Evolutionary conservation across 1,140 invertebrate species (phyloP).

Genomic region (Drosophila pallidifrons): DNA sequence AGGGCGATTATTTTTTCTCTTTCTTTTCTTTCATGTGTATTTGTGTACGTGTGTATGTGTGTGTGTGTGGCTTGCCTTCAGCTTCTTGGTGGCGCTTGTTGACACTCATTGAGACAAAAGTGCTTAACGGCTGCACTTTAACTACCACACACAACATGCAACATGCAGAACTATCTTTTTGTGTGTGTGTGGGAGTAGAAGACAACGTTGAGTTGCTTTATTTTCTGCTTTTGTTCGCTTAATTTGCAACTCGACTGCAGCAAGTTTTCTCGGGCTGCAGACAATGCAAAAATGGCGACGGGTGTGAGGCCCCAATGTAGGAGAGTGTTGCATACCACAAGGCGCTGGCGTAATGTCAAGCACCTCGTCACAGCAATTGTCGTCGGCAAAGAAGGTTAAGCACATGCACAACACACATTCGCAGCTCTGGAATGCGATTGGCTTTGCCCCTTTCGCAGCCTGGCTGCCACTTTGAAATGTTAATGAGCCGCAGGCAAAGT

Average conservation of each 20-base stretch:
- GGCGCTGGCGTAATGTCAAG: conserved; percentile 81
- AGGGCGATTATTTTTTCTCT: conserved; percentile 74
- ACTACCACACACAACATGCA: conserved; percentile 13
- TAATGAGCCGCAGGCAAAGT: conserved; percentile 74
- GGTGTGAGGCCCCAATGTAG: background rate
- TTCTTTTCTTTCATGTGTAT: background rate
- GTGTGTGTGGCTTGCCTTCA: conserved; percentile 5
- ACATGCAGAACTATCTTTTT: conserved; percentile 13
- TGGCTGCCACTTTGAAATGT: conserved; percentile 58
- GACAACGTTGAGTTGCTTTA: conserved; percentile 60
- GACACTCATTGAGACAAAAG: conserved; percentile 83
- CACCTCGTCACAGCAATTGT: conserved; percentile 47
- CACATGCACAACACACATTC: conserved; percentile 60
- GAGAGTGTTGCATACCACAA: conserved; percentile 66
- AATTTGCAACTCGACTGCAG: conserved; percentile 62
- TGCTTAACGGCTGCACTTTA: conserved; percentile 81
- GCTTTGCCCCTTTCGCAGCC: conserved; percentile 30
- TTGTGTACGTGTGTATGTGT: background rate
- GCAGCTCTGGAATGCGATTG: conserved; percentile 27
- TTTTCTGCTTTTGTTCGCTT: conserved; percentile 76
- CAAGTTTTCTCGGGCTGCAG: conserved; percentile 68
- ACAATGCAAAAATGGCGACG: conserved; percentile 5
- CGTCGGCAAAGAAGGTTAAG: conserved; percentile 78
- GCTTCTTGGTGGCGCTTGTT: conserved; percentile 62
- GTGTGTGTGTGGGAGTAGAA: background rate